Conservation (phyloP, 2,888 invertebrate species). For the Apoda limacodes region DNA sequence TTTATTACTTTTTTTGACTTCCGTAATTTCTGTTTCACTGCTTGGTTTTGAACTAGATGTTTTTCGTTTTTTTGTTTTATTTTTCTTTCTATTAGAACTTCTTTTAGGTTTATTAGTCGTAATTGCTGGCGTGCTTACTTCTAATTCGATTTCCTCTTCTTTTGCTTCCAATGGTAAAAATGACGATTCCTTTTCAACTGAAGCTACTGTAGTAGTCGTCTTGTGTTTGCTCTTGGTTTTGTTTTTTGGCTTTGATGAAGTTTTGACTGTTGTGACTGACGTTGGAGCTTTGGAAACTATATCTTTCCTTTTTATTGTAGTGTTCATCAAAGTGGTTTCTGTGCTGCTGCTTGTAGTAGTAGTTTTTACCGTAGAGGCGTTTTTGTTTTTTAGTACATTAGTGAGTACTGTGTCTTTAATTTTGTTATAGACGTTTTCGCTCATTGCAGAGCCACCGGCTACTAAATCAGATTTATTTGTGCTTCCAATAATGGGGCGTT, state of each 20-base stretch:
- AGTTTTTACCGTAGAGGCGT: conserved; percentile 27
- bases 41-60: conserved; percentile 53
- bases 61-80: conserved; percentile 72
- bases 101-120: conserved; percentile 63
- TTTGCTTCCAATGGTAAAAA: conserved; percentile 59
- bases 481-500: conserved; percentile 53
- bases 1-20: conserved; percentile 67
- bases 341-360: conserved; percentile 29
- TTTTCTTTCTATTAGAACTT: conserved; percentile 57
- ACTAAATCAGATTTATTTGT: conserved; percentile 59
- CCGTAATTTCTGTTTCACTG: conserved; percentile 35
- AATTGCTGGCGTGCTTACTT: conserved; percentile 54
- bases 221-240: conserved; percentile 54
- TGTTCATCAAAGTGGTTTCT: conserved; percentile 32
- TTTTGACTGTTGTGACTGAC: conserved; percentile 26
- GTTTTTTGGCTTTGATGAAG: conserved; percentile 49
- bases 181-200: conserved; percentile 44
- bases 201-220: conserved; percentile 30
- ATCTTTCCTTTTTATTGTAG: conserved; percentile 34
- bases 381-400: conserved; percentile 63
- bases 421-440: conserved; percentile 68
- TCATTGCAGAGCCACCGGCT: conserved; percentile 57
- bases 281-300: conserved; percentile 30
- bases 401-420: conserved; percentile 72
- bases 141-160: conserved; percentile 59